Percentiles rank a stretch among this genome's conserved stretches.
These are phyloP conservation scores for Dilophus febrilis DNA, from an alignment of 2,888 invertebrate species.

Conservation along the genomic window DNA sequence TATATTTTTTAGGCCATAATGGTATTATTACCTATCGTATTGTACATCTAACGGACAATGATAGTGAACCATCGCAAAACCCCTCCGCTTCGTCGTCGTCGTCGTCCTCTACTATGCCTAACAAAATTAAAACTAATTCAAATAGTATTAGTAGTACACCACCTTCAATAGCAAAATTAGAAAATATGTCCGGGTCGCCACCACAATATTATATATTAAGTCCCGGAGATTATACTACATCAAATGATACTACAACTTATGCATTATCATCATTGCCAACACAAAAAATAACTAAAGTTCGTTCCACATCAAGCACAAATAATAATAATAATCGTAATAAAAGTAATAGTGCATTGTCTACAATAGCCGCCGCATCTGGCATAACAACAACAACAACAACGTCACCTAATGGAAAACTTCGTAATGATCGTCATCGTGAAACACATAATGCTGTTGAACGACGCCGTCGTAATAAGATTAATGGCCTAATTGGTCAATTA, in stretches of 20 bases:
- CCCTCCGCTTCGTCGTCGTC: not conserved
- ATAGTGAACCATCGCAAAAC: not conserved
- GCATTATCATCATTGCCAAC: no score
- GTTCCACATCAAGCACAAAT: no score
- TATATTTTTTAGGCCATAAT: not conserved
- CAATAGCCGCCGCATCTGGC: not conserved
- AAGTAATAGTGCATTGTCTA: no score
- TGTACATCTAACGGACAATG: not conserved
- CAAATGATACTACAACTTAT: no score
- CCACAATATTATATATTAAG: no score
- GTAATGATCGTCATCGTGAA: conserved; percentile 75
- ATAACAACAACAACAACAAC: not conserved
- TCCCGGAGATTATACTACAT: no score
- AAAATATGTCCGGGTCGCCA: no score
- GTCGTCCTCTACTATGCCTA: not conserved
- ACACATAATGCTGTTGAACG: conserved; percentile 95
- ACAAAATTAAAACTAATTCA: not conserved
- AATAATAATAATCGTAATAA: no score
- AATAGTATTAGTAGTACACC: not conserved
- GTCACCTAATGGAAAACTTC: no score
- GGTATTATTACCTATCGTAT: conserved; percentile 1
- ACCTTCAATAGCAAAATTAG: no score
- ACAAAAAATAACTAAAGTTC: no score
- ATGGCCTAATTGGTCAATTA: conserved; percentile 88
- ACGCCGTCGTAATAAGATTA: conserved; percentile 85